Evolutionary conservation across 2,888 invertebrate species (phyloP), one percentile per base, ranked within the genome.

Genomic region (Cabera pusaria): DNA sequence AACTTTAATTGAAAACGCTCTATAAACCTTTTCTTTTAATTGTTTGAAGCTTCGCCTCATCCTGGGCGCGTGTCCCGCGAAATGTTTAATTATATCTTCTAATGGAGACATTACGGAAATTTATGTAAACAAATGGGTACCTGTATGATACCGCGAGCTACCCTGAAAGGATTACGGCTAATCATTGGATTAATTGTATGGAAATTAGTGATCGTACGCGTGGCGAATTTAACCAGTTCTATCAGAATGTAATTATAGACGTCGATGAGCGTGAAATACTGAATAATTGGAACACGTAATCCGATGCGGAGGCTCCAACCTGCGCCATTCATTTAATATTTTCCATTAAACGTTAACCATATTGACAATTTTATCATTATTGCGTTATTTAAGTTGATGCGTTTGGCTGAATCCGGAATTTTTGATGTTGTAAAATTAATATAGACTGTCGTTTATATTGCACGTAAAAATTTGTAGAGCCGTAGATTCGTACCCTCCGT

Each of bases 211-310:
- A 69, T 72, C 64, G 75, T 64, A 70, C 66, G 65, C 52, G 74
- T 50, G 65, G 69, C 72, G 75, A 78, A 81, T 81, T 82, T 72
- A 81, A 84, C 77, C 72, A 76, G 73, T 82, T 76, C 73, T 72
- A 79, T 78, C 79, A 72, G 72, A 80, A 80, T 79, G 74, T 84
- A 86, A 86, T 86, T 86, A 86, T 74, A 77, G 76, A 77, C 62
- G 66, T 74, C 81, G 74, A 80, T 79, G 75, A 73, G 73, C 78
- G 73, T 76, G 78, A 83, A 83, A 83, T 80, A 82, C 73, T 72
- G 74, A 72, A 77, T 83, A 79, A 82, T 82, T 81, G 73, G 66
- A 72, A 60, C 49, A 56, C 53, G 58, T 59, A 62, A 64, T 67
- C 53, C 50, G 54, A 60, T 61, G 46, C 34, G 41, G 42, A 53